Conservation (phyloP, 1,140 invertebrate genomes). For the Rhagoletis zephyria region DNA sequence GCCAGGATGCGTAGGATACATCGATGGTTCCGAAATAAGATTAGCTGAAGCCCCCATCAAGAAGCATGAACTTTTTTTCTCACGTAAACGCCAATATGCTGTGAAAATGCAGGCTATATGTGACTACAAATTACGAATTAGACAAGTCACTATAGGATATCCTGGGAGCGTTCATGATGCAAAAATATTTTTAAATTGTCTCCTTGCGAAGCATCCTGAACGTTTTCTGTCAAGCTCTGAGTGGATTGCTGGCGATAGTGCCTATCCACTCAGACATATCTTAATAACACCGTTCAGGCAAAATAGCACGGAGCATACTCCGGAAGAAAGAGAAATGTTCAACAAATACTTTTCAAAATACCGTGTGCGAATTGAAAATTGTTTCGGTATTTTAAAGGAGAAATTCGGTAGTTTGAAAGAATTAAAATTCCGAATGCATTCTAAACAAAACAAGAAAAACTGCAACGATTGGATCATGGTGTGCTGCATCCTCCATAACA, state of each 20-base stretch:
- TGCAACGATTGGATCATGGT: no score
- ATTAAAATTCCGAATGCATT: constrained; percentile 12
- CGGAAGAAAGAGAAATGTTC: constrained; percentile 1
- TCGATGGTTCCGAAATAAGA: background rate
- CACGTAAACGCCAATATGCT: no score
- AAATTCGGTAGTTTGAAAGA: background rate
- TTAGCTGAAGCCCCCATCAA: background rate
- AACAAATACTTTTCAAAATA: background rate
- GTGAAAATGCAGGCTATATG: background rate
- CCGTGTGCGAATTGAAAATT: no score
- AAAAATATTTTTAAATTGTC: no score
- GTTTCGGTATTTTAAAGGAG: no score
- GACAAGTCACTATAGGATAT: no score
- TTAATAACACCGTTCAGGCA: background rate
- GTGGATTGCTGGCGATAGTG: background rate
- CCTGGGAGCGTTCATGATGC: no score
- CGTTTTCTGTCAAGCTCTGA: background rate
- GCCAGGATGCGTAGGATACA: background rate
- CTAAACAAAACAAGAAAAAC: no score
- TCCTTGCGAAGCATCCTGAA: background rate
- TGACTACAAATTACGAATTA: no score
- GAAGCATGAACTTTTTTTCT: background rate
- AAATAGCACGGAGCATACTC: background rate
- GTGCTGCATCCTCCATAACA: no score
- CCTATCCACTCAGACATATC: background rate